These are phyloP conservation scores for Galaxias olidus DNA, from an alignment of 2,797 vertebrate genomes.

Conservation along the genomic window DNA sequence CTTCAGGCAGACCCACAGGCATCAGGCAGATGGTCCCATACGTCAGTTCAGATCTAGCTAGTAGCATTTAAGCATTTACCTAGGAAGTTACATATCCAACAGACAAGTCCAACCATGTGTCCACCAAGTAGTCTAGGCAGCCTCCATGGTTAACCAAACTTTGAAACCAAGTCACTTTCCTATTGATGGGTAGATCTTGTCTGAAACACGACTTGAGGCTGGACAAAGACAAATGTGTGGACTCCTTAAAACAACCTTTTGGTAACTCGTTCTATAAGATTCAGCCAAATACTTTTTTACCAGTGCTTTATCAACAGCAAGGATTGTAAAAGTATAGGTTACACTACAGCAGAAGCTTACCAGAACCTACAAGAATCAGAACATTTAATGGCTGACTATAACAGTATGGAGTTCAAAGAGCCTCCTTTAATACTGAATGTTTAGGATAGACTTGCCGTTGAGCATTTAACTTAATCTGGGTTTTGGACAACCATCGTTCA, in stretches of 20 bases:
- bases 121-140: too few relatives aligned
- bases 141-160: too few relatives aligned
- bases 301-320: conserved; percentile 82
- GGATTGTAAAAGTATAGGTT: conserved; percentile 73
- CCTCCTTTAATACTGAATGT: too few relatives aligned
- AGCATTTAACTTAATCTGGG: conserved; percentile 1
- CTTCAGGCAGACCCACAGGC: conserved; percentile 44
- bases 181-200: too few relatives aligned
- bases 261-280: conserved; percentile 54
- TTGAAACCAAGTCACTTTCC: too few relatives aligned
- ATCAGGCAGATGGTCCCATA: conserved; percentile 22
- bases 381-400: neutral
- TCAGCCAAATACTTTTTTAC: conserved; percentile 76
- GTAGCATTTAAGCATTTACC: too few relatives aligned
- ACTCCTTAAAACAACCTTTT: conserved; percentile 44
- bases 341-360: conserved; percentile 53
- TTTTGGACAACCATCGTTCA: conserved; percentile 25
- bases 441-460: too few relatives aligned
- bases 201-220: conserved; percentile 5
- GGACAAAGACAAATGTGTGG: conserved; percentile 37
- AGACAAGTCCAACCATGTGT: too few relatives aligned
- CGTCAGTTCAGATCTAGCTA: too few relatives aligned
- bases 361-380: conserved; percentile 27
- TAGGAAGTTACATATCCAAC: too few relatives aligned
- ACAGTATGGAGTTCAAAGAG: too few relatives aligned